Conservation (phyloP, 2,113 vertebrate species). For the Cyanoderma ruficeps region DNA sequence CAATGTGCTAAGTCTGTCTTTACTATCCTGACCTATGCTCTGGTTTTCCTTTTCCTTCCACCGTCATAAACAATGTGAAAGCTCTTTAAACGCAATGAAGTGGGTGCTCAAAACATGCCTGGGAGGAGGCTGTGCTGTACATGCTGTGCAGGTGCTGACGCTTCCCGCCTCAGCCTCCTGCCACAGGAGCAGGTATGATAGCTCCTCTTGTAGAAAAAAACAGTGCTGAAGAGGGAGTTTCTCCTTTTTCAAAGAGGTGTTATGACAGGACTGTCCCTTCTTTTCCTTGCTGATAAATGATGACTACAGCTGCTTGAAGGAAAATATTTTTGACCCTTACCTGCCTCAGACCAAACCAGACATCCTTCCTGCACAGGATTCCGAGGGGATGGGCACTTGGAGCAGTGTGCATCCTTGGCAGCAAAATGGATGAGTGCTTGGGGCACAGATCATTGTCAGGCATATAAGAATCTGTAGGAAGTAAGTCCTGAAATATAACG, state of each 20-base stretch:
- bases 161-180: background rate
- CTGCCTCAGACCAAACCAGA: background rate
- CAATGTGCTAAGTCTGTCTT: background rate
- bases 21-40: background rate
- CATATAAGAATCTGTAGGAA: background rate
- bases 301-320: background rate
- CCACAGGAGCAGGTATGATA: background rate
- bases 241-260: background rate
- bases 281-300: background rate
- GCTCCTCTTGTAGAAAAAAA: background rate
- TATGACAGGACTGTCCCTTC: background rate
- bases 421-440: background rate
- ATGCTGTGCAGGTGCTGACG: background rate
- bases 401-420: rapidly evolving
- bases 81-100: background rate
- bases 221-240: background rate
- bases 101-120: background rate
- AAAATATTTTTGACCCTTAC: background rate
- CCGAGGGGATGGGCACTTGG: background rate
- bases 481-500: background rate
- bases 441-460: background rate
- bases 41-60: background rate
- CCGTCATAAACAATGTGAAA: background rate
- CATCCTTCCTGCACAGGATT: background rate
- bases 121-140: background rate